Conservation (phyloP, 2,888 invertebrate genomes). For the Dynastes maya region DNA sequence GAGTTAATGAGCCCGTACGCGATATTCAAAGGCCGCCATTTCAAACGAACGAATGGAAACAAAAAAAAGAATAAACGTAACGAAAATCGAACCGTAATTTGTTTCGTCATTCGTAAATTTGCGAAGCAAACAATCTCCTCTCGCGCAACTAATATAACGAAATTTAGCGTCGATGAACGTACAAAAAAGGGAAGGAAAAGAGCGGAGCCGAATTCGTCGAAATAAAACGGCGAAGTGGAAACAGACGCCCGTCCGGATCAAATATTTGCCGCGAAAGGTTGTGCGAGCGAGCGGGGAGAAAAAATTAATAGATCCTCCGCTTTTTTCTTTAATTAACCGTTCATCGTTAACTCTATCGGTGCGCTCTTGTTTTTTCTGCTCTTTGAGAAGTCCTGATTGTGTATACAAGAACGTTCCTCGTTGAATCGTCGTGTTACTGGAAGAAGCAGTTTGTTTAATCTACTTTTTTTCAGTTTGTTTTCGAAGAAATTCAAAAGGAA, state of each 20-base stretch:
- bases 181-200: not conserved
- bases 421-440: too few species aligned
- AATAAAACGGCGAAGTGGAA: conserved; percentile 5
- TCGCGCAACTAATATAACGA: conserved; percentile 9
- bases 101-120: conserved; percentile 27
- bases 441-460: too few species aligned
- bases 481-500: too few species aligned
- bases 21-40: not conserved
- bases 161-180: not conserved
- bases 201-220: not conserved
- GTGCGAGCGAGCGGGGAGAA: not conserved
- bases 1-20: not conserved
- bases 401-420: not conserved
- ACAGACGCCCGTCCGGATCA: conserved; percentile 13
- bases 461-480: too few species aligned
- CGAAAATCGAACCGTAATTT: conserved; percentile 9
- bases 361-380: not conserved
- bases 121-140: conserved; percentile 20
- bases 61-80: not conserved
- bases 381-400: not conserved
- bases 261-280: not conserved
- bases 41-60: not conserved
- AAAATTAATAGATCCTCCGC: conserved; percentile 3
- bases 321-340: conserved; percentile 5
- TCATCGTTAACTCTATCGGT: not conserved